Conservation (phyloP, 2,113 vertebrate species). For the Athene noctua region DNA sequence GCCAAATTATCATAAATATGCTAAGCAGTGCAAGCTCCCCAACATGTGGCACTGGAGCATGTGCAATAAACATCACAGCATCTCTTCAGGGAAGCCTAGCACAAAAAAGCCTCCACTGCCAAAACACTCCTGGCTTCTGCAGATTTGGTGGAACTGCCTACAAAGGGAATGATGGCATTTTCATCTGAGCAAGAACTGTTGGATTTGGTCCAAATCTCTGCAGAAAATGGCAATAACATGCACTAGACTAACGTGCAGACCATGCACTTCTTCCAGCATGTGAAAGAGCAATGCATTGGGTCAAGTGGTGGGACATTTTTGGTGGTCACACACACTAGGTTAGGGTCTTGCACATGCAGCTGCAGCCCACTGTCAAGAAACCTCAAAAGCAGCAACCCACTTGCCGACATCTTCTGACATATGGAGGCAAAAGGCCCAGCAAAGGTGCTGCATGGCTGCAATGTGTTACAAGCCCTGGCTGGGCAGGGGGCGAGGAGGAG, state of each 20-base stretch:
- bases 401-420: background rate
- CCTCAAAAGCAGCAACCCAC: background rate
- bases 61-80: slow-evolving; percentile 14
- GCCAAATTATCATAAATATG: slow-evolving; percentile 53
- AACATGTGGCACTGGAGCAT: slow-evolving; percentile 39
- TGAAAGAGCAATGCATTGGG: background rate
- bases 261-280: background rate
- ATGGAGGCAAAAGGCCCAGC: background rate
- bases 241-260: background rate
- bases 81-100: slow-evolving; percentile 27
- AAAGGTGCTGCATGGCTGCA: background rate
- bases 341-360: background rate
- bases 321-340: background rate
- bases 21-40: slow-evolving; percentile 50
- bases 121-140: background rate
- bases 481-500: background rate
- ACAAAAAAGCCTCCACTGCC: background rate
- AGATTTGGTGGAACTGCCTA: background rate
- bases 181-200: background rate
- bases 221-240: background rate
- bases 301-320: background rate
- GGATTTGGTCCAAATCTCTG: background rate
- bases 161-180: background rate
- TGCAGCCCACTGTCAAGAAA: background rate
- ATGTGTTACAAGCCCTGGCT: background rate